Evolutionary conservation across 2,113 vertebrate genomes (phyloP).

Genomic region (Anser cygnoides): DNA sequence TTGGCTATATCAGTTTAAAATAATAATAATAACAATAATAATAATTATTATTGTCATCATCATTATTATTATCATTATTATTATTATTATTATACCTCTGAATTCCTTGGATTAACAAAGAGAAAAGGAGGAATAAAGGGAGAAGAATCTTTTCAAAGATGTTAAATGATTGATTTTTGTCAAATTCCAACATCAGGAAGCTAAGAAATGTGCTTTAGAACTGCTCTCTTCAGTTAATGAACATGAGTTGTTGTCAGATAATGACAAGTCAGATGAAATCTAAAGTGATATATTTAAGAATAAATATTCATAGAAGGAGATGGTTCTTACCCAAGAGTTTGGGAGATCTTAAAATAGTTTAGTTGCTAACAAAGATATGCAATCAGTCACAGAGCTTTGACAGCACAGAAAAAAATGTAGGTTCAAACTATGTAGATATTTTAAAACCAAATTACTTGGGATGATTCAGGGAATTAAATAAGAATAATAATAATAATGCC

Average conservation of each 20-base stretch:
- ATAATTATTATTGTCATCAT: too few relatives aligned
- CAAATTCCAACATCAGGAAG: not conserved
- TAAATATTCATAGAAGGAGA: slow-evolving; percentile 24
- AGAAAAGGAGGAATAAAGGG: not conserved
- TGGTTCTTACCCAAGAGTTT: not conserved
- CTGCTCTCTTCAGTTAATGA: slow-evolving; percentile 14
- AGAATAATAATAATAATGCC: not conserved
- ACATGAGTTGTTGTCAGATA: slow-evolving; percentile 23
- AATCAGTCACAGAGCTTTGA: not conserved
- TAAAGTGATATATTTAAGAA: slow-evolving; percentile 5
- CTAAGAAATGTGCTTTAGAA: slow-evolving; percentile 7
- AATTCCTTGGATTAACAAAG: not conserved
- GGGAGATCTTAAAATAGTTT: not conserved
- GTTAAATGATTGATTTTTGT: slow-evolving; percentile 13
- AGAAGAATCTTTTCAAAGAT: not conserved
- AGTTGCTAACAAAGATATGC: not conserved
- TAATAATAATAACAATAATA: not conserved
- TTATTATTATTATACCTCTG: not conserved
- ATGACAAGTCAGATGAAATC: slow-evolving; percentile 18
- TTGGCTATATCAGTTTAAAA: not conserved
- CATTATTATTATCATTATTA: too few relatives aligned
- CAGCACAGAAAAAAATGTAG: not conserved
- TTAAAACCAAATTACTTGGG: not conserved
- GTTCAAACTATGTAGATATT: not conserved
- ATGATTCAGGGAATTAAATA: not conserved